Evolutionary conservation across 1,140 invertebrate species (phyloP), one percentile per base, ranked within the genome.

Genomic region (Oedothorax gibbosus): DNA sequence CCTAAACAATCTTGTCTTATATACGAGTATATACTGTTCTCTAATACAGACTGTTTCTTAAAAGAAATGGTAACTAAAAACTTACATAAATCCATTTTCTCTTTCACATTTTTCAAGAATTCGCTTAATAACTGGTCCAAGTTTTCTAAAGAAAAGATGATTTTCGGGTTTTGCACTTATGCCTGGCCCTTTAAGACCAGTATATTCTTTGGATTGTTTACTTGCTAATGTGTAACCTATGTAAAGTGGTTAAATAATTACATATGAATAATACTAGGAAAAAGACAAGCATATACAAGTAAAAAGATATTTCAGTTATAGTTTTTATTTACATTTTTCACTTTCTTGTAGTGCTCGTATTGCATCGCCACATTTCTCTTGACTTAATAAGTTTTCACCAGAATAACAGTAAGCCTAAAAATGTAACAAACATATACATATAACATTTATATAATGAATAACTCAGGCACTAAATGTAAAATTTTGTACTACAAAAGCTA

Each of bases 11-110:
- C n/a, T 35, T 35, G 35, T 35, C 2, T 35, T 5, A 35, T 35
- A 35, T 5, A 35, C 35, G 35, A 35, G 35, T 35, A 35, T 35
- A 35, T 35, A 35, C 35, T 35, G 35, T 35, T 35, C 35, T 35
- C 35, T 35, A 35, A 35, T 35, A 35, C 35, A 35, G 35, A 35
- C 1, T 35, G 35, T 35, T 35, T 35, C 35, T 1, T 35, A 35
- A 35, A 35, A 35, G 35, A 35, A 2, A 35, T 35, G 35, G 2
- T 35, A 2, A 35, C 35, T 35, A 35, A 51, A 69, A 71, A 89
- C 91, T 90, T 90, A 94, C 93, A 95, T 95, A 72, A 95, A 92
- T 86, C 93, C 92, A 91, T 95, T 95, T 90, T 95, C 94, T 86
- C 94, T 88, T 87, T 94, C 92, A 89, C 93, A 94, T 88, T 95